Evolutionary conservation across 2,113 vertebrate species (phyloP).

Genomic region (Esox niger): DNA sequence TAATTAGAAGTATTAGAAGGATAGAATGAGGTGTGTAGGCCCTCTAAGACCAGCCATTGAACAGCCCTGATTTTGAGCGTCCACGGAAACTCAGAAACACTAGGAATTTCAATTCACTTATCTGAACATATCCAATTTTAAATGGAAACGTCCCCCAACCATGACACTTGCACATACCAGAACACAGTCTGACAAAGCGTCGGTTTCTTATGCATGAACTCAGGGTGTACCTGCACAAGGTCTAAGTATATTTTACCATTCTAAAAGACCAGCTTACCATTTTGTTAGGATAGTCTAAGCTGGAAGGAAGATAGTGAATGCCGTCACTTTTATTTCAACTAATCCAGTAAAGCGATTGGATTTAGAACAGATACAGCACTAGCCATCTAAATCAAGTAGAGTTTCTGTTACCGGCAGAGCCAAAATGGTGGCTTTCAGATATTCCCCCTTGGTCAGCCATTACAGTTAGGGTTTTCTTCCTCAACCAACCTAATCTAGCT

Average conservation of each 20-base stretch:
- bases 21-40: too few relatives aligned
- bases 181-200: constrained; percentile 20
- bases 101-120: too few relatives aligned
- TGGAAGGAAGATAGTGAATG: constrained; percentile 42
- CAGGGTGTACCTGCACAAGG: constrained; percentile 1
- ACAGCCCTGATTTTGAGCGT: too few relatives aligned
- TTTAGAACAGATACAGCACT: constrained; percentile 54
- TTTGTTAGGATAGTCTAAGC: constrained; percentile 39
- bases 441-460: constrained; percentile 24
- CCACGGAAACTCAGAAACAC: too few relatives aligned
- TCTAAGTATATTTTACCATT: not conserved
- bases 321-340: constrained; percentile 24
- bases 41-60: too few relatives aligned
- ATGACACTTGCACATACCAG: constrained; percentile 2
- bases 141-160: not conserved
- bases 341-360: constrained; percentile 25
- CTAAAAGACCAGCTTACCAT: constrained; percentile 25
- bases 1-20: too few relatives aligned
- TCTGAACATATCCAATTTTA: too few relatives aligned
- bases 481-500: not conserved
- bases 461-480: constrained; percentile 21
- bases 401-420: constrained; percentile 39
- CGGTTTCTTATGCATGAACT: constrained; percentile 8
- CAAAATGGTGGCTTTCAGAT: constrained; percentile 17
- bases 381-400: constrained; percentile 49